Evolutionary conservation across 2,797 vertebrate species (phyloP).

Genomic region (Lithobates pipiens): DNA sequence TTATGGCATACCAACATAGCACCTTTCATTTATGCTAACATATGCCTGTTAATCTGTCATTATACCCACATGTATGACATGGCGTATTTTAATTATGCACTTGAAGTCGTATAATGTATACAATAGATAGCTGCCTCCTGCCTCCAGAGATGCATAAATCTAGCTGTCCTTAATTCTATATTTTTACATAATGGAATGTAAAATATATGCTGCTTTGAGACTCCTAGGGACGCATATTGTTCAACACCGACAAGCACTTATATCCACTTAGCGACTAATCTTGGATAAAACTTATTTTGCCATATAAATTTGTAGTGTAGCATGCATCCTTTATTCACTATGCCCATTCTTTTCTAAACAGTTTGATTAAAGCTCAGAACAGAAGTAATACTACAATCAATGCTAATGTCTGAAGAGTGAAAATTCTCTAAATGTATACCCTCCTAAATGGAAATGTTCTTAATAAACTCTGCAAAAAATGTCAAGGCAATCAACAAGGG

Average conservation of each 20-base stretch:
- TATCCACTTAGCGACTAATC: not conserved
- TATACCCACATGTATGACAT: no score
- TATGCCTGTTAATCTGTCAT: no score
- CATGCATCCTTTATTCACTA: not conserved
- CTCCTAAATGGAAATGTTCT: slow-evolving; percentile 10
- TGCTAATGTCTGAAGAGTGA: slow-evolving; percentile 3
- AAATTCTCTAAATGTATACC: slow-evolving; percentile 1
- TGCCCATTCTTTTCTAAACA: slow-evolving; percentile 4
- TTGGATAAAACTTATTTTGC: not conserved
- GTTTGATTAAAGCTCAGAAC: slow-evolving; percentile 12
- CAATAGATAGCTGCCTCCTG: no score
- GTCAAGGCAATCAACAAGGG: no score
- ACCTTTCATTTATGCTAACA: no score
- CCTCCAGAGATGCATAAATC: no score
- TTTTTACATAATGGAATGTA: no score
- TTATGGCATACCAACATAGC: no score
- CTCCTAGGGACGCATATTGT: not conserved
- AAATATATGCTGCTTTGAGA: no score
- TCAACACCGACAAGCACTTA: not conserved
- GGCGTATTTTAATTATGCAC: no score
- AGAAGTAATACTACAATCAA: slow-evolving; percentile 18
- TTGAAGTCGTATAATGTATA: no score
- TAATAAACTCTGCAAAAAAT: not conserved
- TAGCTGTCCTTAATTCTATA: no score
- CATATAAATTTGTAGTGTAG: not conserved